Evolutionary conservation across 2,888 invertebrate genomes (phyloP), one percentile per base, ranked within the genome.

Genomic region (Lasioglossum figueresi): DNA sequence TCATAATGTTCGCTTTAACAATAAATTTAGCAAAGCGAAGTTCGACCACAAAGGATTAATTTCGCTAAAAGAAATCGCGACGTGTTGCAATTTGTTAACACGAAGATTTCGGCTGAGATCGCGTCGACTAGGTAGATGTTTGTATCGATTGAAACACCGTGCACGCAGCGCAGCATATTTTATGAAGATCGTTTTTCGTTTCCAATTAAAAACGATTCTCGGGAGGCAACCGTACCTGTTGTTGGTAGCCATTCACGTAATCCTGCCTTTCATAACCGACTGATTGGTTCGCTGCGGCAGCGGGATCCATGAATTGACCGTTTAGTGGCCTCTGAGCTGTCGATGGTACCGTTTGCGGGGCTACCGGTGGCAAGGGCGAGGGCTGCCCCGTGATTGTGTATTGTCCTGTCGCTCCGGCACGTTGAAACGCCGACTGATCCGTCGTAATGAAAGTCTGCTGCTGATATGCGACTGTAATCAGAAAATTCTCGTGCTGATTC

Each of bases 221-320:
- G 66, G 63, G 75, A 10, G n/a, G 45, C 80, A 76, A 84, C 80
- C 75, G 76, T 87, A 95, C 95, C 95, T 95, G 95, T 91, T 95
- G 95, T 91, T 95, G 95, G 88, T 95, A 94, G 87, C 95, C 95
- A 91, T 95, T 95, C 83, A 95, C 95, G 91, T 95, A 95, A 88
- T 95, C 95, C 89, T 95, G 95, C 88, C 95, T 93, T 80, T 95
- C 94, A 88, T 95, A 95, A 85, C 93, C 92, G 77, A 94, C 94
- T 84, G 94, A 90, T 89, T 95, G 95, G 79, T 93, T 93, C 66
- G 94, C 86, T 45, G 94, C 93, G 66, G 93, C 92, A 52, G 94
- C 92, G 66, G 95, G 94, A 87, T 95, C 95, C 91, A 95, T 95
- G 91, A 95, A 95, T 91, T 95, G 95, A 85, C 95, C 95, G 85